A percentile compares a stretch with the other conserved stretches of the same genome.
phyloP scores from a whole-genome alignment of 2,797 vertebrate species.

The Psittacula echo region DNA sequence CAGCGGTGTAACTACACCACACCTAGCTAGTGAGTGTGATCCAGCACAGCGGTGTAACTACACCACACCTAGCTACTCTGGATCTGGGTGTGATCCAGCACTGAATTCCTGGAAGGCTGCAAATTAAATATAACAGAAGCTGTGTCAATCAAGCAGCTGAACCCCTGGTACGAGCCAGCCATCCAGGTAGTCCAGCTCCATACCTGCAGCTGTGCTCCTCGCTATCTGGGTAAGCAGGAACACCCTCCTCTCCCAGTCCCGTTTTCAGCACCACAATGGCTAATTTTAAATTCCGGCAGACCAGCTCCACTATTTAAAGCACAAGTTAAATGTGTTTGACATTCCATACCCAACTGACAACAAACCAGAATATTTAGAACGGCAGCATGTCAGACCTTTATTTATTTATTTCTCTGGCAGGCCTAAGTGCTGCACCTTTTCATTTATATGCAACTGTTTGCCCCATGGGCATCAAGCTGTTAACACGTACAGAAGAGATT shows the following conservation, averaged over 20 bases:
- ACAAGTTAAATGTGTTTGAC: constrained; percentile 19
- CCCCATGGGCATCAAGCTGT: constrained; percentile 77
- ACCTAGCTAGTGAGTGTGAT: rapidly evolving
- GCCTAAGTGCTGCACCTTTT: constrained; percentile 40
- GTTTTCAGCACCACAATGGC: neutral
- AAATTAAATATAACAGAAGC: neutral
- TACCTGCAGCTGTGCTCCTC: neutral
- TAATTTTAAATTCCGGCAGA: neutral
- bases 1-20: no score
- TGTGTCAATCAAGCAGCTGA: neutral
- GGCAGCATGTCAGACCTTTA: neutral
- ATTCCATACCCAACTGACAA: constrained; percentile 17
- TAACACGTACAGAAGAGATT: constrained; percentile 75
- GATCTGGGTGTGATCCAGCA: rapidly evolving
- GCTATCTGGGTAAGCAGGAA: neutral
- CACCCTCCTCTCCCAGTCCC: neutral
- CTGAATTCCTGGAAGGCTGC: rapidly evolving
- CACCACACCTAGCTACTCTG: no score
- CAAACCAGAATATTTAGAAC: constrained; percentile 34
- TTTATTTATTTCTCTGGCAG: constrained; percentile 22
- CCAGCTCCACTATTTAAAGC: neutral
- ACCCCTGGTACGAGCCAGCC: rapidly evolving
- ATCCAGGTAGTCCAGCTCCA: neutral
- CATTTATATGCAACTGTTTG: constrained; percentile 69
- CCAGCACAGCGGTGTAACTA: neutral